Evolutionary conservation across 1,140 invertebrate species (phyloP), one percentile per base, ranked within the genome.

Genomic region (Euschistus heros): DNA sequence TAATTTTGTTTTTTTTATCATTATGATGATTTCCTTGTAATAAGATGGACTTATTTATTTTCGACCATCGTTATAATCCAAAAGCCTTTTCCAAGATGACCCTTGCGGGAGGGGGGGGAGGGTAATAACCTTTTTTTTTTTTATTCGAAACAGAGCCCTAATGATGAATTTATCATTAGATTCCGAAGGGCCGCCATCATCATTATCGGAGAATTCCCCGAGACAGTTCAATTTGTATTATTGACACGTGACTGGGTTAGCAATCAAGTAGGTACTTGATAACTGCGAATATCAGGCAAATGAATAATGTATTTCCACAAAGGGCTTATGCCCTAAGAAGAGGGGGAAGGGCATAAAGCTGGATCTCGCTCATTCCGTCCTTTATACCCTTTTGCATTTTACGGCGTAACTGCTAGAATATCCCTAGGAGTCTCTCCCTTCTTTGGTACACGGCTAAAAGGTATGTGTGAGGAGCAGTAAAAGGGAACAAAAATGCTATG

Each of bases 311-410:
- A 50, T 50, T 50, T 50, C 22, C 47, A 50, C 47, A 50, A 50
- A 50, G 17, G 47, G 47, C 22, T 50, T 50, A 50, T 50, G 47
- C 47, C 47, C 47, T 50, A 50, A 50, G 47, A 50, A 50, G 10
- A 50, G 47, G 47, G 5, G 47, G 47, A n/a, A 50, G 22, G 17
- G 47, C 10, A 50, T 50, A 50, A 50, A 50, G n/a, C 47, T 18
- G 47, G 47, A 20, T 50, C 22, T 6, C 0, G 3, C 47, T 50
- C n/a, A 50, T 50, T 50, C 47, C 22, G 47, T 18, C n/a, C 22
- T 50, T 50, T 50, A 50, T 50, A 50, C 47, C 47, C 47, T 50
- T 50, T 50, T 50, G 47, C n/a, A 50, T 50, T 50, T 50, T 50
- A 50, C 17, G 47, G 47, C 22, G 47, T 50, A 50, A 50, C 47